Percentiles rank a stretch among this genome's conserved stretches.
Conservation (phyloP, 2,797 vertebrate species). For the Periparus ater region DNA sequence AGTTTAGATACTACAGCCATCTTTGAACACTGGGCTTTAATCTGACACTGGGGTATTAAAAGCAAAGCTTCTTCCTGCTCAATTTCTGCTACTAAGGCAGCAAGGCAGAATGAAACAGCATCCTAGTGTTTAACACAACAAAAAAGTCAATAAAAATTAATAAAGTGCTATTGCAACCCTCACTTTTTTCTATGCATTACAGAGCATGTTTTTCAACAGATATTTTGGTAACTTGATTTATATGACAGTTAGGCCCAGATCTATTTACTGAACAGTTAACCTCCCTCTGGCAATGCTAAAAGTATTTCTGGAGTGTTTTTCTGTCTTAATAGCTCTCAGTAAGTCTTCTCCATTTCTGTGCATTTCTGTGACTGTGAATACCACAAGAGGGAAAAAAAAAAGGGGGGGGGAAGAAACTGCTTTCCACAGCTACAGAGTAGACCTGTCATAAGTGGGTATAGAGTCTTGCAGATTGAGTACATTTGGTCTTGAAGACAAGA, state of each 20-base stretch:
- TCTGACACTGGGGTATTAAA: not conserved
- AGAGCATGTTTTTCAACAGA: not conserved
- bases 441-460: not conserved
- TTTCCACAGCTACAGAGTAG: not conserved
- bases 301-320: not conserved
- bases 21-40: not conserved
- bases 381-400: not conserved
- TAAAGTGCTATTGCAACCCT: not conserved
- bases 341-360: not conserved
- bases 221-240: not conserved
- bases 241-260: not conserved
- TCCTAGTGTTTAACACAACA: not conserved
- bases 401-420: not conserved
- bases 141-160: not conserved
- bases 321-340: not conserved
- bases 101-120: not conserved
- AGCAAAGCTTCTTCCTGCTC: not conserved
- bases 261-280: not conserved
- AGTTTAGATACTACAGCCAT: not conserved
- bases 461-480: not conserved
- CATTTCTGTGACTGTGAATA: not conserved
- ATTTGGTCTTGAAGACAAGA: not conserved
- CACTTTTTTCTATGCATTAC: not conserved
- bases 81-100: conserved; percentile 32
- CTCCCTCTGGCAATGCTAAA: not conserved